Evolutionary conservation across 37 sponge, comb jelly and placozoan genomes (phyloP), one percentile per base, ranked within the genome.

Genomic region (Petrosia ficiformis): DNA sequence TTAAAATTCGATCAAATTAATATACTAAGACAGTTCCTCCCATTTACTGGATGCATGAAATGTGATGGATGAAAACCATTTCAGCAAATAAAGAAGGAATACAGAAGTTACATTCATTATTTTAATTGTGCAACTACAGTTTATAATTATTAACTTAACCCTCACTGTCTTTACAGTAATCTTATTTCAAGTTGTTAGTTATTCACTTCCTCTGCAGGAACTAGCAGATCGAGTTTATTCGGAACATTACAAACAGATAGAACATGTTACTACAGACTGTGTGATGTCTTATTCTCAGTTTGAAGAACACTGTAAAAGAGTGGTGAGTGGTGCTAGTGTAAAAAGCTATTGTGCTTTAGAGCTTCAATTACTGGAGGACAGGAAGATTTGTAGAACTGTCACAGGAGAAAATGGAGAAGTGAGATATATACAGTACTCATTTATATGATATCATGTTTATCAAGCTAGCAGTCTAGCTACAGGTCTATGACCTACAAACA

Each of bases 201-300:
- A n/a, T n/a, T n/a, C n/a, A n/a, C 1, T 4, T 30, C 24, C 54
- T 25, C 38, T 38, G 3, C 59, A 87, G 87, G 87, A 87, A 39
- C 26, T 57, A 71, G 76, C 81, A 35, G 37, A 71, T 22, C 8
- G 37, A 14, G 82, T 87, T 1, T 21, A 65, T 3, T 6, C 65
- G 14, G 44, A 31, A 1, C 82, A 81, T 16, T 44, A 87, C 22
- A 52, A 30, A 8, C 21, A 42, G 19, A 78, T 87, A 5, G 37
- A 73, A 29, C 72, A 73, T 77, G 65, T 73, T 70, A 67, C 67
- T 24, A 87, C 87, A 57, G 87, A 87, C 58, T 33, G 36, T 5
- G 73, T 87, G 31, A 77, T 77, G 73, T 54, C 42, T 11, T 33
- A 0, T 8, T 29, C 25, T 16, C 39, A 64, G 30, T 77, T 77